Conservation (phyloP, 2,888 invertebrate species). For the Eristalis tenax region DNA sequence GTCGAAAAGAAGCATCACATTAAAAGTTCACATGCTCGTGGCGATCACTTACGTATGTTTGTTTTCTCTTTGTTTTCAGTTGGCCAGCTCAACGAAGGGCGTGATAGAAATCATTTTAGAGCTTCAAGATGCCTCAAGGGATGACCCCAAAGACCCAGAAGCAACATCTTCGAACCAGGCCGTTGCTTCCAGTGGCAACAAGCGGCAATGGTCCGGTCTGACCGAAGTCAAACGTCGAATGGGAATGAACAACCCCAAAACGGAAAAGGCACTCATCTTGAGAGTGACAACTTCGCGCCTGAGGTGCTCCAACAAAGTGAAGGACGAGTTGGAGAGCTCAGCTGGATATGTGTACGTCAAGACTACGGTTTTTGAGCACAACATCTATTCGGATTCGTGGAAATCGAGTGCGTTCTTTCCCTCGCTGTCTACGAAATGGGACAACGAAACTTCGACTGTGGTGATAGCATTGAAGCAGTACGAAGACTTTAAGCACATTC, state of each 20-base stretch:
- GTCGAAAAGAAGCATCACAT: conserved; percentile 19
- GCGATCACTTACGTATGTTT: neutral
- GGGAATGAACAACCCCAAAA: conserved; percentile 74
- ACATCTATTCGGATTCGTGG: conserved; percentile 84
- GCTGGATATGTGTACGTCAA: conserved; percentile 87
- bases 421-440: conserved; percentile 89
- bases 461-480: conserved; percentile 76
- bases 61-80: conserved; percentile 72
- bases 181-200: conserved; percentile 1
- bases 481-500: conserved; percentile 77
- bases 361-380: conserved; percentile 88
- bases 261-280: conserved; percentile 74
- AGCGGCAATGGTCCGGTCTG: conserved; percentile 76
- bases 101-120: conserved; percentile 79
- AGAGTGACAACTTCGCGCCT: conserved; percentile 79
- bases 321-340: conserved; percentile 80
- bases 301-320: conserved; percentile 80
- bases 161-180: neutral
- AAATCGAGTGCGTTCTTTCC: conserved; percentile 89
- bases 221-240: conserved; percentile 79
- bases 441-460: conserved; percentile 81
- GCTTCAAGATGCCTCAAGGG: conserved; percentile 75
- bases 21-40: neutral
- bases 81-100: conserved; percentile 78
- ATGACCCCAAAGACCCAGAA: conserved; percentile 17